Evolutionary conservation across 2,888 invertebrate genomes (phyloP).

Genomic region (Eupeodes luniger): DNA sequence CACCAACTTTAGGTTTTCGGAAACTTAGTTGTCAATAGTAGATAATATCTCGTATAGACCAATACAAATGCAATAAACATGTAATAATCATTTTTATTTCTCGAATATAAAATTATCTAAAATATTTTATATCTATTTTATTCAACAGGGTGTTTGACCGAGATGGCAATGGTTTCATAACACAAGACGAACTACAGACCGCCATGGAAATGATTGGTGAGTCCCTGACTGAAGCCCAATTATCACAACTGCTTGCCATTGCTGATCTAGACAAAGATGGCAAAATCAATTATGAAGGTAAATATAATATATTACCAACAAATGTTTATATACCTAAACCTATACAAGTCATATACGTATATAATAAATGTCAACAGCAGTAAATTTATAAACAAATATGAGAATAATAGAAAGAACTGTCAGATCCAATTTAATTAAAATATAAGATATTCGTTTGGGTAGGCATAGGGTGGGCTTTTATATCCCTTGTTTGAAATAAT

Average conservation of each 20-base stretch:
- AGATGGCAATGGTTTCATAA: constrained; percentile 95
- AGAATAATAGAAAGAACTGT: constrained; percentile 1
- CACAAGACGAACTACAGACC: constrained; percentile 90
- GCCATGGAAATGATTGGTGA: constrained; percentile 94
- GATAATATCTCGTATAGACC: too few relatives aligned
- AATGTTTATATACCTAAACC: neutral
- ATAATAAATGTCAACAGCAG: constrained; percentile 32
- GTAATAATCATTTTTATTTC: too few relatives aligned
- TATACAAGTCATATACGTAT: neutral
- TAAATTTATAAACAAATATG: neutral
- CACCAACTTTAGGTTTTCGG: too few relatives aligned
- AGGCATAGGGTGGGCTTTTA: neutral
- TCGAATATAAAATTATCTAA: neutral
- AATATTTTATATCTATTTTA: constrained; percentile 16
- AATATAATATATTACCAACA: constrained; percentile 58
- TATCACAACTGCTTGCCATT: constrained; percentile 89
- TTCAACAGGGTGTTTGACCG: constrained; percentile 91
- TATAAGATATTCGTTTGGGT: constrained; percentile 10
- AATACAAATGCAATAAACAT: too few relatives aligned
- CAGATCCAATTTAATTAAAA: constrained; percentile 15
- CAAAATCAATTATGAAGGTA: constrained; percentile 93
- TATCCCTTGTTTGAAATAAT: neutral
- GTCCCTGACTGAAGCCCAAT: constrained; percentile 89
- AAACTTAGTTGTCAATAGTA: too few relatives aligned
- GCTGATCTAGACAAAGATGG: constrained; percentile 93